Base-by-base conservation (phyloP, 1,140 invertebrate genomes). In the Lethrus apterus region DNA sequence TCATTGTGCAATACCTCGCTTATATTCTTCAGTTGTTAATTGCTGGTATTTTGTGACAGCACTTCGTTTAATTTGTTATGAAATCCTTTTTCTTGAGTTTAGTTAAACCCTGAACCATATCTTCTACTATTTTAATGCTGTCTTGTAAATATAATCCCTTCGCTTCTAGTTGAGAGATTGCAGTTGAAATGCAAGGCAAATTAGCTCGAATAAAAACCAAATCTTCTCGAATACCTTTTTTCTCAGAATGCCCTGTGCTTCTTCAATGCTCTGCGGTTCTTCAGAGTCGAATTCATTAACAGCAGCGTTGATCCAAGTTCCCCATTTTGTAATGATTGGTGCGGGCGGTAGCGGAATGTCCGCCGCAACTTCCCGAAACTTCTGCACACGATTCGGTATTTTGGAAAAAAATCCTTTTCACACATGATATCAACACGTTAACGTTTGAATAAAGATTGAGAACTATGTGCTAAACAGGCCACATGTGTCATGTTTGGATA, bases 371-470 rank as follows among this genome's bases (percentile, higher is more conserved):
- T 42, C 1, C 1, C 21, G 20, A 42, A 42, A 26, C 11, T 21
- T 29, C 13, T 42, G 40, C 9, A 42, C 40, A 42, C 11, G 20
- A 42, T 13, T 42, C 17, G 40, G 40, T 40, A 19, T 19, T 42
- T 42, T 26, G 5, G 17, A 18, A 20, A 44, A 44, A 44, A 44
- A 44, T 44, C 23, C 29, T 43, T 33, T 44, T 44, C 17, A 26
- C 13, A 18, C 13, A 26, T 26, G 38, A 41, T 41, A 41, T 41
- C 18, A 41, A 19, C 5, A 4, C 4, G 4, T 8, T 8, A 38
- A 23, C 38, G n/a, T 41, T 23, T 24, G 62, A 9, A 60, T 69
- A 20, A 64, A 67, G 31, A 70, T n/a, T n/a, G n/a, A n/a, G n/a
- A n/a, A n/a, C n/a, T 7, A 26, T 26, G 24, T 26, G 24, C n/a